Evolutionary conservation across 1,140 invertebrate species (phyloP).

Genomic region (Ctenoplectra terminalis): DNA sequence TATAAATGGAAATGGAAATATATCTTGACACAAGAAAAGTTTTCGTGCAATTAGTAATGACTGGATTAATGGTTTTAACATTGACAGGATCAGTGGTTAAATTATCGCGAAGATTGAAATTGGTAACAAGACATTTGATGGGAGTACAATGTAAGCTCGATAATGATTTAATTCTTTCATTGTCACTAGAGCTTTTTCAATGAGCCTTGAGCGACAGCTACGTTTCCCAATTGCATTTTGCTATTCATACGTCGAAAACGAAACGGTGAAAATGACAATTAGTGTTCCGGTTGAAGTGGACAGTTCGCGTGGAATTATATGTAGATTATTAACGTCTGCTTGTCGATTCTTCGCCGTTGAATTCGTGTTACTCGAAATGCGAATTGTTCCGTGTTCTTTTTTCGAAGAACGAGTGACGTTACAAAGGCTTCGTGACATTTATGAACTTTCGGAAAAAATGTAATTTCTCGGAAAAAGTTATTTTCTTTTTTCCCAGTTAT

Average conservation of each 20-base stretch:
- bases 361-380: constrained; percentile 1
- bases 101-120: constrained; percentile 21
- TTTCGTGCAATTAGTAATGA: background rate
- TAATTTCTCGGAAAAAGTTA: too few species aligned
- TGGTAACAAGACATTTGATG: constrained; percentile 20
- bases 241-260: constrained; percentile 36
- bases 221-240: constrained; percentile 48
- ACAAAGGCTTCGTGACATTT: too few species aligned
- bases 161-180: constrained; percentile 40
- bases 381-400: background rate
- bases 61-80: background rate
- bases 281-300: constrained; percentile 47
- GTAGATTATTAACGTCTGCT: constrained; percentile 53
- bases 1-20: too few species aligned
- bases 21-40: background rate
- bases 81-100: background rate
- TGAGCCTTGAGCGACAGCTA: constrained; percentile 54
- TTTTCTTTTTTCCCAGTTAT: too few species aligned
- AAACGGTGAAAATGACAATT: constrained; percentile 57
- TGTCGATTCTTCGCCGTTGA: constrained; percentile 31
- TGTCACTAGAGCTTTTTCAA: constrained; percentile 40
- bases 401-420: background rate
- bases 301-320: constrained; percentile 38
- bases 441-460: too few species aligned
- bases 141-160: constrained; percentile 14